A percentile compares a stretch with the other conserved stretches of the same genome.
phyloP scores from a whole-genome alignment of 2,113 vertebrate species.

The Phocoena sinus region DNA sequence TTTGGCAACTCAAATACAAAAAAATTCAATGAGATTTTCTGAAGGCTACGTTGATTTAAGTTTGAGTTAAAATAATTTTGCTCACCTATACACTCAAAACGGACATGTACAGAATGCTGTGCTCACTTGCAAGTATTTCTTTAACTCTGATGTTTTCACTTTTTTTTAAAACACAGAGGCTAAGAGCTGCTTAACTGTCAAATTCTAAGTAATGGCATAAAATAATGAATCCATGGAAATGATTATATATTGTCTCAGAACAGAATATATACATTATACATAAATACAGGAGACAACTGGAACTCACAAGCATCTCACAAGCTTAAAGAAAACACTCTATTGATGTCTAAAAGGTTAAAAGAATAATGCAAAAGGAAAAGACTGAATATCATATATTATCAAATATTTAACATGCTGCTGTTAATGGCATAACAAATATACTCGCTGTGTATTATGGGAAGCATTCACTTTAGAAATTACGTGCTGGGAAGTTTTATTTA shows the following conservation, averaged over 20 bases:
- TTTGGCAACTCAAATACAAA: background rate
- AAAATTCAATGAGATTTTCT: background rate
- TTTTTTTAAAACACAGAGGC: conserved; percentile 7
- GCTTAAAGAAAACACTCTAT: background rate
- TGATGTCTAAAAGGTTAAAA: background rate
- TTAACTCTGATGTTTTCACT: background rate
- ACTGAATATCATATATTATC: background rate
- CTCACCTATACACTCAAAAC: background rate
- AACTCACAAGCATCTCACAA: conserved; percentile 24
- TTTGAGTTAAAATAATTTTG: background rate
- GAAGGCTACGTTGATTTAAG: background rate
- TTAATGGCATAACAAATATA: background rate
- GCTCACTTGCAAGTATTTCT: background rate
- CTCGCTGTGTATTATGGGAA: background rate
- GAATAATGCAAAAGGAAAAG: background rate
- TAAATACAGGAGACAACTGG: background rate
- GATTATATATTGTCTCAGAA: background rate
- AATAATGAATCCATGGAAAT: background rate
- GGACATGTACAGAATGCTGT: background rate
- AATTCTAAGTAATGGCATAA: background rate
- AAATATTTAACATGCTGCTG: background rate
- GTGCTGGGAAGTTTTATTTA: conserved; percentile 37
- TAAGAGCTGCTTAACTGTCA: background rate
- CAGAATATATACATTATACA: background rate
- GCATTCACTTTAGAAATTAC: conserved; percentile 40